phyloP scores from a whole-genome alignment of 2,797 vertebrate genomes.

The Astyanax mexicanus region DNA sequence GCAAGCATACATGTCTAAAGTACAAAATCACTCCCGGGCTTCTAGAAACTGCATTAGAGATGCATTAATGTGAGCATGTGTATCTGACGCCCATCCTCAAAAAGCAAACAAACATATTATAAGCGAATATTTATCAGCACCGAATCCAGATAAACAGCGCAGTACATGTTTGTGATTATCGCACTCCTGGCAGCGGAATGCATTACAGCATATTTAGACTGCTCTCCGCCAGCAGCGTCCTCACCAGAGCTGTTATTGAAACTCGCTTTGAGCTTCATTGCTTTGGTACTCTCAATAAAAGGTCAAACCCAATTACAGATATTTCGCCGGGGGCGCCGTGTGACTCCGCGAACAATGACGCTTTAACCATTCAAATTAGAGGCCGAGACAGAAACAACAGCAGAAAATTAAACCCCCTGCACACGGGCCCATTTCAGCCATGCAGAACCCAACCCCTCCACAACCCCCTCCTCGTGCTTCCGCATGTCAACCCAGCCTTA shows the following conservation, averaged over 20 bases:
- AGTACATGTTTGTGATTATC: constrained; percentile 21
- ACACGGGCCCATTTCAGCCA: constrained; percentile 52
- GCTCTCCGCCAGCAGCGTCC: neutral
- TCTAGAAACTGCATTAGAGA: neutral
- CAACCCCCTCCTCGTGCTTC: constrained; percentile 33
- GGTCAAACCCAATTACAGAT: constrained; percentile 63
- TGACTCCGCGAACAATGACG: constrained; percentile 58
- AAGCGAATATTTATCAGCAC: constrained; percentile 1
- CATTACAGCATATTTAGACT: constrained; percentile 38
- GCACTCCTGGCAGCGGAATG: constrained; percentile 6
- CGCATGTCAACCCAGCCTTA: constrained; percentile 41
- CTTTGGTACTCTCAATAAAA: constrained; percentile 56
- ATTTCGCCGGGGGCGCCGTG: constrained; percentile 45
- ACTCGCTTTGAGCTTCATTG: constrained; percentile 51
- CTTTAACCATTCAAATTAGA: constrained; percentile 61
- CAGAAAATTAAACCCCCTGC: constrained; percentile 50
- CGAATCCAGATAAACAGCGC: neutral
- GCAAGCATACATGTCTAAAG: neutral
- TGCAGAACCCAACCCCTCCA: no score
- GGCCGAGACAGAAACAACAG: constrained; percentile 53
- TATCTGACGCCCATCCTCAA: neutral
- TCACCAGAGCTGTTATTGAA: constrained; percentile 54
- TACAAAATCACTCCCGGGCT: neutral
- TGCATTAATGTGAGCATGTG: neutral
- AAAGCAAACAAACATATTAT: neutral